Evolutionary conservation across 2,113 vertebrate genomes (phyloP), one percentile per base, ranked within the genome.

Genomic region (Malurus elegans): DNA sequence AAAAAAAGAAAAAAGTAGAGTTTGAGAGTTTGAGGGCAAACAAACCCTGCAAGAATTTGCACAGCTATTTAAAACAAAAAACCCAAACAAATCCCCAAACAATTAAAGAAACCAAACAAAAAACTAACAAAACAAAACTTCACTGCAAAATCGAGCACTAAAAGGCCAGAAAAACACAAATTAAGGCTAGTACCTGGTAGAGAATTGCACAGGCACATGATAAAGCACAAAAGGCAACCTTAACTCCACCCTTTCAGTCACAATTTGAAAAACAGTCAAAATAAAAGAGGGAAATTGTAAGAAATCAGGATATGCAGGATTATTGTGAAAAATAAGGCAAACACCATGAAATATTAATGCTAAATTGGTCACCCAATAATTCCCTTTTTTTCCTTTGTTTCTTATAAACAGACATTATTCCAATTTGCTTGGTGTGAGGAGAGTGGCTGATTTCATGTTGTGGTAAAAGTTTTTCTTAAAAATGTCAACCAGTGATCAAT

Each of bases 401-500:
- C 51, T 56, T 70, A 67, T 64, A 82, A 87, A 58, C 24, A 92
- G 36, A n/a, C 14, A 48, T 34, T 67, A 28, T 74, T 88, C 44
- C 60, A 64, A 48, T 70, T 76, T 83, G 14, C 62, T 40, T 34
- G 42, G n/a, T 64, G 28, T 60, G 65, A 42, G 44, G 51, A 87
- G 44, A 79, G 45, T 12, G 40, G 70, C 38, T 36, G 7, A 91
- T 89, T 96, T 92, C 34, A 79, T 75, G 58, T 32, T 81, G 65
- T 11, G 2, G 60, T 23, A 78, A 60, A 16, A 72, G 20, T 88
- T 95, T 88, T 81, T 75, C 72, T 67, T 93, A 24, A 91, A 91
- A 90, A 91, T 47, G 47, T 84, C 94, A 92, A 42, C 24, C 32
- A 18, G 29, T 34, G 51, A 94, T 91, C 92, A 87, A 76, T 88